These are phyloP conservation scores for Scortum barcoo DNA, from an alignment of 2,113 vertebrate species.

Conservation along the genomic window DNA sequence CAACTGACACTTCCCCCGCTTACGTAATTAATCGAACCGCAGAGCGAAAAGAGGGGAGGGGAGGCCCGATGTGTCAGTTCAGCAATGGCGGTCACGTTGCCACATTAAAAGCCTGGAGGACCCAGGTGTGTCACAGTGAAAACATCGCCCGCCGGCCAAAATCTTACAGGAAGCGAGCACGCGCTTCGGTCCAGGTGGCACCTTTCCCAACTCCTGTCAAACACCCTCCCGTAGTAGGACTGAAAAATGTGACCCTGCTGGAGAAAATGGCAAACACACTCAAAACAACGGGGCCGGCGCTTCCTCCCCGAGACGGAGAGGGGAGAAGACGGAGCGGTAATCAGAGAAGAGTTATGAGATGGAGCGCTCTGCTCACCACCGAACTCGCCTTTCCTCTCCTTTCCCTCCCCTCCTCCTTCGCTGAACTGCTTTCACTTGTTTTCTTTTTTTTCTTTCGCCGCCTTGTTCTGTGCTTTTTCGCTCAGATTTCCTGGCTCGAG, in stretches of 20 bases:
- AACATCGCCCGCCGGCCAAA: slow-evolving; percentile 53
- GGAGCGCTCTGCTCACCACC: slow-evolving; percentile 31
- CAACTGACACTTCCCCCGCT: slow-evolving; percentile 58
- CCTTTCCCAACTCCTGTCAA: slow-evolving; percentile 71
- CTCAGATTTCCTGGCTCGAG: slow-evolving; percentile 65
- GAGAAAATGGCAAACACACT: slow-evolving; percentile 54
- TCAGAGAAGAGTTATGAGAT: slow-evolving; percentile 70
- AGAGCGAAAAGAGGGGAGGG: slow-evolving; percentile 41
- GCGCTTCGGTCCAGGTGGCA: slow-evolving; percentile 65
- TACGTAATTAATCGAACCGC: slow-evolving; percentile 62
- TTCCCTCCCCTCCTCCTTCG: slow-evolving; percentile 33
- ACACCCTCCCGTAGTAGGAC: slow-evolving; percentile 45
- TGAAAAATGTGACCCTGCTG: slow-evolving; percentile 59
- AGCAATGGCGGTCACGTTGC: slow-evolving; percentile 56
- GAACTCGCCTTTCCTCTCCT: slow-evolving; percentile 18
- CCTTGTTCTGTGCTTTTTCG: slow-evolving; percentile 61
- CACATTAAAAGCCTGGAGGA: slow-evolving; percentile 60
- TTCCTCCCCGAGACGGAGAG: slow-evolving; percentile 41
- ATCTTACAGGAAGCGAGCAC: slow-evolving; percentile 54
- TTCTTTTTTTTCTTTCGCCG: slow-evolving; percentile 59
- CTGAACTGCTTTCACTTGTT: slow-evolving; percentile 73
- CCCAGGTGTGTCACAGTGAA: slow-evolving; percentile 71
- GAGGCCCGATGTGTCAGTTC: slow-evolving; percentile 50
- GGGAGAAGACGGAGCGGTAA: slow-evolving; percentile 41
- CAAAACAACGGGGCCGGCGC: slow-evolving; percentile 49